Conservation (phyloP, 2,113 vertebrate genomes). For the Cisticola juncidis region DNA sequence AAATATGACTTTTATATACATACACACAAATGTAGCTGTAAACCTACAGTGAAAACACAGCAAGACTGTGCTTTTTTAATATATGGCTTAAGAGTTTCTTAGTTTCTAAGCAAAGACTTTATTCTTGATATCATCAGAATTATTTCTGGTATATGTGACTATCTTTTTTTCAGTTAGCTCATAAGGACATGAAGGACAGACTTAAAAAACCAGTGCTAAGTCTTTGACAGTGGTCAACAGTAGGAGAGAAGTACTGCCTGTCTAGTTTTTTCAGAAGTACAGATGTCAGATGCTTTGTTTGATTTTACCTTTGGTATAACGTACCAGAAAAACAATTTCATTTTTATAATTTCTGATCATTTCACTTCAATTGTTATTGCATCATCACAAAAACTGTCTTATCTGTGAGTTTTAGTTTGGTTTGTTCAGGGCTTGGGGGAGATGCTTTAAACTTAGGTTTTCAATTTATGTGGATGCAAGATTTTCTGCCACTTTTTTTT, state of each 20-base stretch:
- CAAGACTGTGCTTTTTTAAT: not conserved
- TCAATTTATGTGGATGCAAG: not conserved
- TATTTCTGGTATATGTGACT: not conserved
- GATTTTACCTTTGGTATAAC: not conserved
- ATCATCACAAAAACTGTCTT: not conserved
- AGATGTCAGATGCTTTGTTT: not conserved
- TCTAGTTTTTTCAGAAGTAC: not conserved
- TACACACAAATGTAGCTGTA: not conserved
- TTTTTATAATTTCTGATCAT: not conserved
- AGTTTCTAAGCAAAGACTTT: not conserved
- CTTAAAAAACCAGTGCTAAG: not conserved
- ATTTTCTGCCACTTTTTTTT: not conserved
- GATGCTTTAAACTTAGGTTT: not conserved
- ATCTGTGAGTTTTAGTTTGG: not conserved
- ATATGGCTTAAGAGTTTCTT: not conserved
- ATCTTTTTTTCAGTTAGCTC: not conserved
- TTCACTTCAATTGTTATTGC: not conserved
- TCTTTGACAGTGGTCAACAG: not conserved
- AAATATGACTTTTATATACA: not conserved
- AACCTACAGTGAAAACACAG: not conserved
- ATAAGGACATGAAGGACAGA: not conserved
- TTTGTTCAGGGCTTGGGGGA: not conserved
- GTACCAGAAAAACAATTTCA: not conserved
- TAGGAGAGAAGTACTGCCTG: not conserved
- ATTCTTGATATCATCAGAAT: not conserved